Base-by-base conservation (phyloP, 2,797 vertebrate species). In the Cetoscarus ocellatus region DNA sequence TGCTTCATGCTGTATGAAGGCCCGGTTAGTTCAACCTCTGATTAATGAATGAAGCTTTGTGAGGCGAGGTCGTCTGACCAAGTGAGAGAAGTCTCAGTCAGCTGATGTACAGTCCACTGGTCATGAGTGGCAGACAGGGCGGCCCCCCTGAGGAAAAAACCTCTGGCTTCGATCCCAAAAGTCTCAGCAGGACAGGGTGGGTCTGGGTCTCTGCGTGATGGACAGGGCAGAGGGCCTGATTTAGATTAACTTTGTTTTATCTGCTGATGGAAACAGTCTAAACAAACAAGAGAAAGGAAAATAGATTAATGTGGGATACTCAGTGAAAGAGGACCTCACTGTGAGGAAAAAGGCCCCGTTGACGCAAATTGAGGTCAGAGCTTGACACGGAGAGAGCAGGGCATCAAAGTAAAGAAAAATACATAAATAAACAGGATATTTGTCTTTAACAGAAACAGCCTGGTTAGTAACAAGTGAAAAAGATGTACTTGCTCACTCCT, bases 1-100 rank as follows among this genome's bases (percentile, higher is more conserved):
- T 61, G 70, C 79, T 51, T 78, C 43, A 11, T n/a, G 47, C 50
- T 38, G 36, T 52, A 1, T 43, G 39, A 63, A 15, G 49, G 8
- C 11, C 15, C 53, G 12, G 65, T 68, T 54, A 11, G 49, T 58
- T 70, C 64, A 53, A 12, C 57, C n/a, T 40, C 14, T 7, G 13
- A 14, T 51, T 62, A 57, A 81, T 90, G 84, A 92, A 88, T 85
- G 83, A 67, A 72, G 77, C 82, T 80, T 87, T 90, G 84, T 89
- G 39, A 19, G 61, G 58, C 3, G 5, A 61, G 50, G 66, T 63
- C 42, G 10, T 79, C 80, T 79, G 84, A 82, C 71, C 77, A 68
- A 17, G 61, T 48, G 78, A 18, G 71, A 63, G 73, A 45, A 50
- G 64, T 36, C 34, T 9, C 77, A 71, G 86, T 91, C 91, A 89